These are phyloP conservation scores for Endotricha flammealis DNA, from an alignment of 2,888 invertebrate genomes.

Conservation along the genomic window DNA sequence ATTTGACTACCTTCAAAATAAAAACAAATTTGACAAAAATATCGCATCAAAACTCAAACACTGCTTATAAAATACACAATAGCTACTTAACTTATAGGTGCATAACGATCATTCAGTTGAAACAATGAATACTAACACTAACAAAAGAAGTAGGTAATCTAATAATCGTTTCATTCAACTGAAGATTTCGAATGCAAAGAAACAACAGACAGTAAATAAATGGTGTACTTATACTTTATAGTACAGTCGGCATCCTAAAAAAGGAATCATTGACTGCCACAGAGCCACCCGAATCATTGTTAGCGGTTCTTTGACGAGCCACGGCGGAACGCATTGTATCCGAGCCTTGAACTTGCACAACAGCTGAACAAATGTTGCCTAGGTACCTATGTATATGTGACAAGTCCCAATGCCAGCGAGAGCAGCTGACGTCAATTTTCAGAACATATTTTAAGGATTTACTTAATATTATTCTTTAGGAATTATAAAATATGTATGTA, in stretches of 20 bases:
- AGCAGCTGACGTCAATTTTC: too few relatives aligned
- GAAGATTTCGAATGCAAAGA: slow-evolving; percentile 1
- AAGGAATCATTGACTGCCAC: slow-evolving; percentile 23
- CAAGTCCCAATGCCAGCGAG: background rate
- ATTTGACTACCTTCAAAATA: too few relatives aligned
- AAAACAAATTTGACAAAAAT: too few relatives aligned
- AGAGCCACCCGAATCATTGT: slow-evolving; percentile 21
- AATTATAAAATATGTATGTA: background rate
- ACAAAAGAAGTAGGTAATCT: too few relatives aligned
- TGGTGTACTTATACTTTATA: slow-evolving; percentile 20
- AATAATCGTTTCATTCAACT: too few relatives aligned
- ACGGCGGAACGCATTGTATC: slow-evolving; percentile 32
- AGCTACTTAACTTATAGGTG: too few relatives aligned
- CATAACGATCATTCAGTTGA: too few relatives aligned
- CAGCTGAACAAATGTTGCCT: slow-evolving; percentile 48
- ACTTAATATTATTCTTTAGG: too few relatives aligned
- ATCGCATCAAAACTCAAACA: too few relatives aligned
- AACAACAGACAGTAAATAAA: slow-evolving; percentile 9
- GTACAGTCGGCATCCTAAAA: slow-evolving; percentile 15
- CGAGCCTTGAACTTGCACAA: slow-evolving; percentile 62
- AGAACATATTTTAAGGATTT: too few relatives aligned
- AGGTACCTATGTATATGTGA: slow-evolving; percentile 5
- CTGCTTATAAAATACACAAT: too few relatives aligned
- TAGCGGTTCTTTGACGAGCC: slow-evolving; percentile 14
- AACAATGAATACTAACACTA: too few relatives aligned